Base-by-base conservation (phyloP, 2,113 vertebrate species). In the Gambusia holbrooki region DNA sequence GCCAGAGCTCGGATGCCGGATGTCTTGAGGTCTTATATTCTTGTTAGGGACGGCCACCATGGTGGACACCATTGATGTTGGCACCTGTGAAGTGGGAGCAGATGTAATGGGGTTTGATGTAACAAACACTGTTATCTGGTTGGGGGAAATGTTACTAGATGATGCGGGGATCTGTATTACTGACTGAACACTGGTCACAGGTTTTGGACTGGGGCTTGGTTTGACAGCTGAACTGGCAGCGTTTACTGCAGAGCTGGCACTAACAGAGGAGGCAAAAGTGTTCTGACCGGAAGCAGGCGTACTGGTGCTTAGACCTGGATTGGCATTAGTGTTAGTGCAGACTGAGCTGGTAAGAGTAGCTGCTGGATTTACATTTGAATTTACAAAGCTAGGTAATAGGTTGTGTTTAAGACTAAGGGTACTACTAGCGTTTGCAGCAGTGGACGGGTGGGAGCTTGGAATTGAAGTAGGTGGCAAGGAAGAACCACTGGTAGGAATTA, bases 71-170 rank as follows among this genome's bases (percentile, higher is more conserved):
- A 97, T 83, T 0, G 96, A 91, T 68, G 96, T 91, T 11, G 97
- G 93, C 51, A 95, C 90, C 74, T 98, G 96, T 76, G 95, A 83
- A 42, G 95, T 93, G 30, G 96, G 93, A 54, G 94, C 95, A 74
- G 96, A 94, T 73, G 96, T 95, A 60, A 98, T 96, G 14, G 97
- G 94, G 85, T 97, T 99, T 61, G 98, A 97, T 51, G 97, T 97
- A 54, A 99, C 97, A 86, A 98, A 98, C 62, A 99, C 97, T 70
- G 97, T 98, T 88, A 99, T 98, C 80, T 98, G 97, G 84, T 93
- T 98, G 80, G 96, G 93, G 35, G 96, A 92, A 86, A 96, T 92
- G 35, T 95, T 91, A 58, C 94, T 94, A 48, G 96, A 96, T 60
- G 94, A 96, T 72, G 95, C 93, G 73, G 97, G 94, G 77, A 96